Percentiles rank a stretch among this genome's conserved stretches.
Evolutionary conservation across 2,888 invertebrate species (phyloP).

Genomic region (Epinotia nisella): DNA sequence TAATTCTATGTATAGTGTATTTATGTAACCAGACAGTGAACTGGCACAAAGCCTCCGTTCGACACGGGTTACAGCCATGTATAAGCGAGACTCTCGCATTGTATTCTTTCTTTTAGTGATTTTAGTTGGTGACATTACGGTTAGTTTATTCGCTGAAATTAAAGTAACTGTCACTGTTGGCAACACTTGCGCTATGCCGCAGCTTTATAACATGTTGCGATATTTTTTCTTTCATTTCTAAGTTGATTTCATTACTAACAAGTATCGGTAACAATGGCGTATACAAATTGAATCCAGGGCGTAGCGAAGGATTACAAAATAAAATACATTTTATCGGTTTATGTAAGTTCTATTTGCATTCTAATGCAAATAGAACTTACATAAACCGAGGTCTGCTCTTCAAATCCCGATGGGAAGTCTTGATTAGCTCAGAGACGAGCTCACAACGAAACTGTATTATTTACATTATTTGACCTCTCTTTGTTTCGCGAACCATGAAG

Average conservation of each 20-base stretch:
- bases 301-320: no score
- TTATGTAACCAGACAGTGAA: background rate
- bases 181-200: no score
- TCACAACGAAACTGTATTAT: constrained; percentile 11
- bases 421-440: constrained; percentile 9
- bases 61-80: background rate
- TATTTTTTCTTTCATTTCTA: no score
- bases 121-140: no score
- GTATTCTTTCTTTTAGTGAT: background rate
- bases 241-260: no score
- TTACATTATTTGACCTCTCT: constrained; percentile 11
- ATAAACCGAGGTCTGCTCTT: background rate
- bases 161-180: no score
- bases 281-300: no score
- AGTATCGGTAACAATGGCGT: no score
- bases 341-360: no score
- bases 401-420: background rate
- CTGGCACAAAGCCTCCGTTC: background rate
- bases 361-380: background rate
- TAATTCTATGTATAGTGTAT: background rate
- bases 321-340: no score
- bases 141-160: no score
- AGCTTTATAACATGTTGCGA: no score
- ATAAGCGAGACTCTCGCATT: background rate
- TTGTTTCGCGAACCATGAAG: constrained; percentile 6